These are phyloP conservation scores for Origma solitaria DNA, from an alignment of 2,113 vertebrate genomes.

Conservation along the genomic window DNA sequence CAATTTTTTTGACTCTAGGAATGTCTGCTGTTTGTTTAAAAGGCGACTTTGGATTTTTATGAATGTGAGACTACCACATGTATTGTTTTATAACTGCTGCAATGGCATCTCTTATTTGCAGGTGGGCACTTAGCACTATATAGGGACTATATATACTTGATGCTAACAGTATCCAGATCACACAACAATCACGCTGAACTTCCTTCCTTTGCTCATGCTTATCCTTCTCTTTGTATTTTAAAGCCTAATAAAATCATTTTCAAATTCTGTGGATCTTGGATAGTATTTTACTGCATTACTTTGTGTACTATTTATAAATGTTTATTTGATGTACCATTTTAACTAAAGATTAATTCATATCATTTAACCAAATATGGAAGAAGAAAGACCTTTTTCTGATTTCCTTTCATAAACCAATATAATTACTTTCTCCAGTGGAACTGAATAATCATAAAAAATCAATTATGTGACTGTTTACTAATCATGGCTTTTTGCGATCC, in stretches of 20 bases:
- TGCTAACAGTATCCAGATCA: slow-evolving; percentile 8
- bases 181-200: not conserved
- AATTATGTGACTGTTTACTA: not conserved
- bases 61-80: not conserved
- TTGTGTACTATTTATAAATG: not conserved
- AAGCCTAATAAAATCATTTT: not conserved
- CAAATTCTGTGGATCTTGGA: not conserved
- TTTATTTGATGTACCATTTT: not conserved
- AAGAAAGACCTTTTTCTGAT: not conserved
- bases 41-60: slow-evolving; percentile 16
- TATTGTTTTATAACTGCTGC: not conserved
- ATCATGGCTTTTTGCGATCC: not conserved
- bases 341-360: not conserved
- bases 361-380: not conserved
- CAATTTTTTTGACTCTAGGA: slow-evolving; percentile 1
- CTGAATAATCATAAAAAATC: not conserved
- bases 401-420: not conserved
- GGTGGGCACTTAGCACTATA: slow-evolving; percentile 7
- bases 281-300: not conserved
- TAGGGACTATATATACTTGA: not conserved
- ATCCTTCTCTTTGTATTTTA: not conserved
- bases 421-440: not conserved
- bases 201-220: not conserved
- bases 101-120: slow-evolving; percentile 10
- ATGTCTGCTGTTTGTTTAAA: slow-evolving; percentile 45